These are phyloP conservation scores for Pocillopora meandrina DNA, from an alignment of 92 coral and sea anemone species.

Conservation along the genomic window DNA sequence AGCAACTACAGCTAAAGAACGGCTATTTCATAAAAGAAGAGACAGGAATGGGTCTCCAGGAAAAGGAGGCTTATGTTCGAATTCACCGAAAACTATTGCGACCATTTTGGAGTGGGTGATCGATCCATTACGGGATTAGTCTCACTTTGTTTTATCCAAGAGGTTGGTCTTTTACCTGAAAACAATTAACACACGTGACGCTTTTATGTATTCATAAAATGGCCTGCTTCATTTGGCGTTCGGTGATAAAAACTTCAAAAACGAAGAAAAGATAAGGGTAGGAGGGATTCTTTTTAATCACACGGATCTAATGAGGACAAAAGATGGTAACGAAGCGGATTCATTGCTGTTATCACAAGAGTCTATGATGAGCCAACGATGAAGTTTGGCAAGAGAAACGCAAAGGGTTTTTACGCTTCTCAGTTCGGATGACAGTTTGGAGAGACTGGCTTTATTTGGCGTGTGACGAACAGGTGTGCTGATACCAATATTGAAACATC, in stretches of 20 bases:
- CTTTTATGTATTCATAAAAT: conserved; percentile 16
- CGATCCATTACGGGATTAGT: not conserved
- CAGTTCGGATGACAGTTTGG: conserved; percentile 11
- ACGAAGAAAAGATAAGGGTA: not conserved
- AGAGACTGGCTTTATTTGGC: conserved; percentile 7
- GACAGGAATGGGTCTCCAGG: not conserved
- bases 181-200: conserved; percentile 6
- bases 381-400: not conserved
- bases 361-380: no score
- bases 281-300: no score
- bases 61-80: not conserved
- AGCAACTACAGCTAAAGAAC: conserved; percentile 1
- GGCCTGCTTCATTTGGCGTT: not conserved
- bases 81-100: not conserved
- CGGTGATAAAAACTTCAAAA: not conserved
- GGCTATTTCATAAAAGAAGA: not conserved
- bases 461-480: conserved; percentile 34
- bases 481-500: not conserved
- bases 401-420: not conserved
- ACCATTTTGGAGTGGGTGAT: not conserved
- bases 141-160: no score
- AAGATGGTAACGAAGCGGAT: not conserved
- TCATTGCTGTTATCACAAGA: no score
- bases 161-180: not conserved
- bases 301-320: not conserved